A percentile compares a stretch with the other conserved stretches of the same genome.
phyloP scores from a whole-genome alignment of 2,797 vertebrate species.

The Zenarchopterus dispar region DNA sequence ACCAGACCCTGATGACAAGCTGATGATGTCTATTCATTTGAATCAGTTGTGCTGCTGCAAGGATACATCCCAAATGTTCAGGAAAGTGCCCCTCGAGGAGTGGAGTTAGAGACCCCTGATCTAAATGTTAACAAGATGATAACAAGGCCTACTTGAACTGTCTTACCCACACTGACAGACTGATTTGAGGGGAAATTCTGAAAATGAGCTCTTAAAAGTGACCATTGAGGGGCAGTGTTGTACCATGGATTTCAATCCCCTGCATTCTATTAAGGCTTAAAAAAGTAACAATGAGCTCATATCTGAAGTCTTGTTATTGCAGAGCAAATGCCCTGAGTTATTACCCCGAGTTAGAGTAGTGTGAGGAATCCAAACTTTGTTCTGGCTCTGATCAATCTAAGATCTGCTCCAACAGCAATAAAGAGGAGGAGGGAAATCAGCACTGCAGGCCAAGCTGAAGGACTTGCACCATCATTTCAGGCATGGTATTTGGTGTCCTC shows the following conservation, averaged over 20 bases:
- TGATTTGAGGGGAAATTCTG: no score
- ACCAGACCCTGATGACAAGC: no score
- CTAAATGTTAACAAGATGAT: no score
- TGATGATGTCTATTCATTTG: no score
- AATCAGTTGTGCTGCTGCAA: no score
- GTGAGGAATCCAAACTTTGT: conserved; percentile 63
- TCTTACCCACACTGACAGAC: no score
- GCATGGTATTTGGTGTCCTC: conserved; percentile 13
- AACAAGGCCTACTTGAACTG: no score
- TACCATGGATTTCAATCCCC: neutral
- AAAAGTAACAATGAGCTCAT: conserved; percentile 75
- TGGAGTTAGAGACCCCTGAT: no score
- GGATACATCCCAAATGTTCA: no score
- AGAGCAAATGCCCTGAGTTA: conserved; percentile 70
- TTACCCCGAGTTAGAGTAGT: conserved; percentile 44
- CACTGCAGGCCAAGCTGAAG: neutral
- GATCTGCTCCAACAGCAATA: conserved; percentile 16
- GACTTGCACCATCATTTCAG: neutral
- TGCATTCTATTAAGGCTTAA: conserved; percentile 47
- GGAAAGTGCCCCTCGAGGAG: no score
- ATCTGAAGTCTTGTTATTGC: conserved; percentile 67
- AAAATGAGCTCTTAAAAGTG: no score
- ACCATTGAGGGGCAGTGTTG: conserved; percentile 32
- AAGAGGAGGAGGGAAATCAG: conserved; percentile 2
- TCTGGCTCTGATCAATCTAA: conserved; percentile 2